phyloP scores from a whole-genome alignment of 1,140 invertebrate species.

The Temnothorax nylanderi region DNA sequence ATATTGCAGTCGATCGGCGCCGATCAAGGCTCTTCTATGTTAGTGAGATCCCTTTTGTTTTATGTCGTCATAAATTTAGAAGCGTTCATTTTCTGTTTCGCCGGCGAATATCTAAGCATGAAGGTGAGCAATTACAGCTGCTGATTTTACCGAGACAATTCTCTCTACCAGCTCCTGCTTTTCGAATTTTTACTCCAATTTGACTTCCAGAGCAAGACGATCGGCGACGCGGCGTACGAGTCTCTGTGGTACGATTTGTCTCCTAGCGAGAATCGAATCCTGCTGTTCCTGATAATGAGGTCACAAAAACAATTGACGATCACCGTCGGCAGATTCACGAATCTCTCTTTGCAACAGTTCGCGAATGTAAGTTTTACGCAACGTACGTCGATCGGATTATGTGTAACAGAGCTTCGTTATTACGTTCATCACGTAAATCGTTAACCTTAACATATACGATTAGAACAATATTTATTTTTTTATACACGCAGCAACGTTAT shows the following conservation, averaged over 20 bases:
- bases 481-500: not conserved
- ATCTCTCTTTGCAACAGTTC: slow-evolving; percentile 66
- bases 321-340: slow-evolving; percentile 62
- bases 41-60: slow-evolving; percentile 49
- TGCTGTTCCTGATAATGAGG: slow-evolving; percentile 63
- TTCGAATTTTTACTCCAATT: not conserved
- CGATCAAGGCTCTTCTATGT: not conserved
- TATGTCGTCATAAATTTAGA: slow-evolving; percentile 58
- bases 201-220: slow-evolving; percentile 52
- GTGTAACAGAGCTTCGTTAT: not conserved
- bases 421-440: not conserved
- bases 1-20: slow-evolving; percentile 46
- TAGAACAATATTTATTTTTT: not conserved
- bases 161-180: not conserved
- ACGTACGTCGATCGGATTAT: not conserved
- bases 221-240: slow-evolving; percentile 55
- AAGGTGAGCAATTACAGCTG: slow-evolving; percentile 25
- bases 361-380: slow-evolving; percentile 50
- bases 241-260: slow-evolving; percentile 61
- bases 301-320: slow-evolving; percentile 64
- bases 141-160: not conserved
- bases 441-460: not conserved
- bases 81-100: slow-evolving; percentile 66
- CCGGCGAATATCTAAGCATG: slow-evolving; percentile 64
- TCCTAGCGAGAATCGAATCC: slow-evolving; percentile 35